Percentiles rank a stretch among this genome's conserved stretches.
These are phyloP conservation scores for Phragmatobia fuliginosa DNA, from an alignment of 2,888 invertebrate species.

Conservation along the genomic window DNA sequence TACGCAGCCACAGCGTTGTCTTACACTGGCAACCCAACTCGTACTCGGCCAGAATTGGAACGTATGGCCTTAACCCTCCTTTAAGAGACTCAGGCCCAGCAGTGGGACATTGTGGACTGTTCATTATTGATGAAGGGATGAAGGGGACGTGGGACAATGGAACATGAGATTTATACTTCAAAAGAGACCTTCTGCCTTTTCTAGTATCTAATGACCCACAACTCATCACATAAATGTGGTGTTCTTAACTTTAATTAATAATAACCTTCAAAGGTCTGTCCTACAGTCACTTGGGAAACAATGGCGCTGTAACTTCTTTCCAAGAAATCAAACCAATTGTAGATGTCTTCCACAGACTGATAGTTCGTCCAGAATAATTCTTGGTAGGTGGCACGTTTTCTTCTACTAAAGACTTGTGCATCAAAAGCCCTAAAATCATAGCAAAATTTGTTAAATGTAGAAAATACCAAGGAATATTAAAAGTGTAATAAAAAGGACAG, in stretches of 20 bases:
- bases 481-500: neutral
- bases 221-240: neutral
- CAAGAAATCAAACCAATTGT: constrained; percentile 82
- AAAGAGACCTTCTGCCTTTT: too few species aligned
- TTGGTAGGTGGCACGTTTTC: constrained; percentile 57
- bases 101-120: too few species aligned
- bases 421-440: constrained; percentile 72
- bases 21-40: too few species aligned
- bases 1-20: too few species aligned
- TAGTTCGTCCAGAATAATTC: constrained; percentile 74
- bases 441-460: neutral
- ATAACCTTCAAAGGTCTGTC: constrained; percentile 76
- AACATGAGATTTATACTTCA: too few species aligned
- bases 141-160: too few species aligned
- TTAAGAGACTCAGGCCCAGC: too few species aligned
- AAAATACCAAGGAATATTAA: neutral
- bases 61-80: too few species aligned
- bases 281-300: constrained; percentile 78
- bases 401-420: constrained; percentile 68
- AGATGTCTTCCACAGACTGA: constrained; percentile 80
- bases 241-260: constrained; percentile 5
- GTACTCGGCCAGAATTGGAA: too few species aligned
- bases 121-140: too few species aligned
- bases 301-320: constrained; percentile 59
- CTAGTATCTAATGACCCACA: neutral